These are phyloP conservation scores for Denticeps clupeoides DNA, from an alignment of 2,797 vertebrate species.

Conservation along the genomic window DNA sequence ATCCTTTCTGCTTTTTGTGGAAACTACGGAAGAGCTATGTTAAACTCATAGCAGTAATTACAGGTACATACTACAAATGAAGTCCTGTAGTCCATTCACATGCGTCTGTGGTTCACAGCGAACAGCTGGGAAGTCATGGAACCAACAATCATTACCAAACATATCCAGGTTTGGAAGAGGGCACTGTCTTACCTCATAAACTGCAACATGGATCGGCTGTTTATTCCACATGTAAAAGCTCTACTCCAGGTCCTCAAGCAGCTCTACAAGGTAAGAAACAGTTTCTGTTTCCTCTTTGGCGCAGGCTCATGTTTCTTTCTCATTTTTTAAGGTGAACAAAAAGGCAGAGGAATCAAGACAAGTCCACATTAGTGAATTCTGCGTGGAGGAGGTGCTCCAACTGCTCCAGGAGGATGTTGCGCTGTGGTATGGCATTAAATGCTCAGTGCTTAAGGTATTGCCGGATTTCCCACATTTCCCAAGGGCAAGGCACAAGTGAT, in stretches of 20 bases:
- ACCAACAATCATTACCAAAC: slow-evolving; percentile 34
- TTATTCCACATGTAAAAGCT: slow-evolving; percentile 33
- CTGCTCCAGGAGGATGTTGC: accelerated
- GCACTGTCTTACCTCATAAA: slow-evolving; percentile 44
- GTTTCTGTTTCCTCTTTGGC: too few relatives aligned
- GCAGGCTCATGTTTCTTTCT: too few relatives aligned
- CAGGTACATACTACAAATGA: too few relatives aligned
- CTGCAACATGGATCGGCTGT: slow-evolving; percentile 20
- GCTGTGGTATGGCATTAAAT: slow-evolving; percentile 24
- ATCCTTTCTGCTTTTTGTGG: too few relatives aligned
- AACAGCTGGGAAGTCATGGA: slow-evolving; percentile 42
- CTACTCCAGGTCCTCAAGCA: slow-evolving; percentile 46
- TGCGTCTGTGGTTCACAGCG: slow-evolving; percentile 28
- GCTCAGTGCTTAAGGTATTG: slow-evolving; percentile 28
- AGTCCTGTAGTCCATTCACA: too few relatives aligned
- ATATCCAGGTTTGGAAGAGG: slow-evolving; percentile 48
- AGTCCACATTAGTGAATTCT: slow-evolving; percentile 47
- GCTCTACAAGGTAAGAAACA: slow-evolving; percentile 53
- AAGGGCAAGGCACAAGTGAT: too few relatives aligned
- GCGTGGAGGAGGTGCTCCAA: slow-evolving; percentile 36
- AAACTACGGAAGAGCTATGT: too few relatives aligned
- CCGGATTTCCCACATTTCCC: background rate
- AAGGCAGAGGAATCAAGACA: slow-evolving; percentile 37
- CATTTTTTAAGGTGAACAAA: slow-evolving; percentile 41
- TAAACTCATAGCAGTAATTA: too few relatives aligned